A percentile compares a stretch with the other conserved stretches of the same genome.
phyloP scores from a whole-genome alignment of 1,140 invertebrate species.

The Stratiolaelaps scimitus region DNA sequence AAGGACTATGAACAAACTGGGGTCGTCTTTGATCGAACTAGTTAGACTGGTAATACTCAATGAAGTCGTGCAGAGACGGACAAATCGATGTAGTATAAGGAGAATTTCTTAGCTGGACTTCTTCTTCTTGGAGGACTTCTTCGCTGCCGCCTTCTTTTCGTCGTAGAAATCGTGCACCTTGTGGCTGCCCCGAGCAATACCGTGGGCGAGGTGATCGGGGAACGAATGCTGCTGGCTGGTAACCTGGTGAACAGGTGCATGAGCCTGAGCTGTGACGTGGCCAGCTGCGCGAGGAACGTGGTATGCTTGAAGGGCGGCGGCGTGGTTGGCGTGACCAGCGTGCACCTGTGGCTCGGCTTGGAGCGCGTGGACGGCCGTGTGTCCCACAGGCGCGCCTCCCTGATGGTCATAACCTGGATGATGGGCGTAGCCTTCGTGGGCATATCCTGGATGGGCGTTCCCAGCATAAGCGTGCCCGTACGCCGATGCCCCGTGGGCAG shows the following conservation, averaged over 20 bases:
- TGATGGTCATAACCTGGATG: background rate
- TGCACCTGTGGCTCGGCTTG: too few relatives aligned
- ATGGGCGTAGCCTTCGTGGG: background rate
- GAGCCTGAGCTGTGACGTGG: background rate
- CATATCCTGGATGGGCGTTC: background rate
- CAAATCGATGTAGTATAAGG: background rate
- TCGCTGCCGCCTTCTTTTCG: background rate
- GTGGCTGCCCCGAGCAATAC: constrained; percentile 3
- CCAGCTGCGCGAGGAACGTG: background rate
- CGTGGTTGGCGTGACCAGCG: background rate
- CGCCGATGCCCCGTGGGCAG: background rate
- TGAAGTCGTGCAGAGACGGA: too few relatives aligned
- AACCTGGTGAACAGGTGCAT: background rate
- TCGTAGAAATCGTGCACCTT: background rate
- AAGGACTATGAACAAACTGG: too few relatives aligned
- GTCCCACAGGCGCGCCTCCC: too few relatives aligned
- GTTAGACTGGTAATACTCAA: too few relatives aligned
- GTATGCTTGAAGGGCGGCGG: background rate
- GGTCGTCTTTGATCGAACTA: too few relatives aligned
- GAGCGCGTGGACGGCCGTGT: too few relatives aligned
- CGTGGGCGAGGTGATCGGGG: constrained; percentile 5
- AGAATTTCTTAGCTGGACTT: constrained; percentile 16
- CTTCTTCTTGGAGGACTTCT: constrained; percentile 4
- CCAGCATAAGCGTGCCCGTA: constrained; percentile 7
- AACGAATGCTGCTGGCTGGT: constrained; percentile 1